These are phyloP conservation scores for Gadus chalcogrammus DNA, from an alignment of 2,113 vertebrate species.

Conservation along the genomic window DNA sequence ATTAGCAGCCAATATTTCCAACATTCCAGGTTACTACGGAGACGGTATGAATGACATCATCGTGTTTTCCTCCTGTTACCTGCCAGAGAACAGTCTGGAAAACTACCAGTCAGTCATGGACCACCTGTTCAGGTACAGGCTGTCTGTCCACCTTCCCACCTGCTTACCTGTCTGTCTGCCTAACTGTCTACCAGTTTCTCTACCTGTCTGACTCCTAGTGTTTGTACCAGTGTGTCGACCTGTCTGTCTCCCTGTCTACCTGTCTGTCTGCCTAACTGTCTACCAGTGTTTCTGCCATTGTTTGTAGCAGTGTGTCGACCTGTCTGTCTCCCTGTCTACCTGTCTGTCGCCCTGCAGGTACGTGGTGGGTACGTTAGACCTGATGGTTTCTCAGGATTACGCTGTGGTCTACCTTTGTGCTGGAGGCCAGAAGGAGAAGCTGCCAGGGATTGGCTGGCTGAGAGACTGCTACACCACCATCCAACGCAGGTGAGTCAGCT, in stretches of 20 bases:
- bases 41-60: slow-evolving; percentile 77
- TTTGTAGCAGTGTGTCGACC: too few species aligned
- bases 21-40: slow-evolving; percentile 74
- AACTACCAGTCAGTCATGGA: slow-evolving; percentile 81
- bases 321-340: too few species aligned
- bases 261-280: too few species aligned
- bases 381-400: slow-evolving; percentile 77
- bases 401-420: slow-evolving; percentile 78
- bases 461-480: slow-evolving; percentile 76
- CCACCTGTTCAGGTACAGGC: slow-evolving; percentile 77
- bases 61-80: slow-evolving; percentile 79
- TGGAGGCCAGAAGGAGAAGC: slow-evolving; percentile 67
- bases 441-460: slow-evolving; percentile 78
- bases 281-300: too few species aligned
- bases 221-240: too few species aligned
- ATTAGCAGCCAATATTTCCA: background rate
- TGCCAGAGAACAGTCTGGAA: slow-evolving; percentile 72
- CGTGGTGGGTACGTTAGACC: slow-evolving; percentile 76
- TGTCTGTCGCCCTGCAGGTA: slow-evolving; percentile 60
- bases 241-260: background rate
- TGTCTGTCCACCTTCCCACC: background rate
- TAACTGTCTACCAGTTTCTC: too few species aligned
- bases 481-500: slow-evolving; percentile 52
- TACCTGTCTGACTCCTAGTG: too few species aligned
- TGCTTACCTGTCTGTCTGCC: background rate